Base-by-base conservation (phyloP, 2,113 vertebrate genomes). In the Morone saxatilis region DNA sequence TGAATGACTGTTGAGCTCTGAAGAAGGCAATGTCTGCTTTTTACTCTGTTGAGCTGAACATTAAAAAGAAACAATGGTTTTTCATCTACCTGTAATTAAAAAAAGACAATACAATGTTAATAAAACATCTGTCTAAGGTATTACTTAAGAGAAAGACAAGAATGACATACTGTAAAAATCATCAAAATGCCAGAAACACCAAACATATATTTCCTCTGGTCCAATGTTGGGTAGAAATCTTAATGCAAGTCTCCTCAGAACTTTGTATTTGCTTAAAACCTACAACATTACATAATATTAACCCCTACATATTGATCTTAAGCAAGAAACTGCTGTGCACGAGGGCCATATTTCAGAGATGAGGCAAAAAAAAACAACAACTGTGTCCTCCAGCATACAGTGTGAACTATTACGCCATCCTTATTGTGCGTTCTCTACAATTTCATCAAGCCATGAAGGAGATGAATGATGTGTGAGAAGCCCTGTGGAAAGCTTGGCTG, bases 371-470 rank as follows among this genome's bases (percentile, higher is more conserved):
- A 54, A 57, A 57, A 56, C 9, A 63, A 22, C 69, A 76, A 83
- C 67, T 74, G 65, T 76, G 62, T 85, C 89, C 60, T 82, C 74
- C 47, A 45, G 48, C 19, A 22, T 78, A 73, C 60, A 78, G 83
- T 84, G 60, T 71, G 40, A 79, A 80, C 65, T 76, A 71, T 71
- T 71, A 67, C 80, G 47, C 76, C 78, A 76, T 70, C 81, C 75
- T 70, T 75, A 72, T 54, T 86, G 85, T 74, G 83, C 40, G 73
- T 86, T 92, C 87, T 85, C 73, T 78, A 90, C 88, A 87, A 86
- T 93, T 90, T 91, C 86, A 94, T 94, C 90, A 92, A 80, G 68
- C 74, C 62, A 68, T 85, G 84, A 90, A 90, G 89, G 84, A 94
- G 93, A 94, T 87, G 78, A 93, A 94, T 88, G 92, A 86, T 88